Evolutionary conservation across 1,140 invertebrate species (phyloP), one percentile per base, ranked within the genome.

Genomic region (Trachelipus rathkii): DNA sequence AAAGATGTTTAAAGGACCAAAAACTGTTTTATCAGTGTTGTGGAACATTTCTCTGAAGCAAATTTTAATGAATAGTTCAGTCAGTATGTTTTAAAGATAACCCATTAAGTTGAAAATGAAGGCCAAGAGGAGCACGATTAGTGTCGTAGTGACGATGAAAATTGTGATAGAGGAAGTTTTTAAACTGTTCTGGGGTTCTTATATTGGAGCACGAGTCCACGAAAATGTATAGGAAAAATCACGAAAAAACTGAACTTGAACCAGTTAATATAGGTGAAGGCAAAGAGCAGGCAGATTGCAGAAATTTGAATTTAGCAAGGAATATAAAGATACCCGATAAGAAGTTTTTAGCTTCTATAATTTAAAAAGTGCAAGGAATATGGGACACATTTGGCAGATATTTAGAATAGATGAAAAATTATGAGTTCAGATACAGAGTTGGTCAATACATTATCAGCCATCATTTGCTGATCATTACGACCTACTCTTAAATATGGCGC

Each of bases 51-150:
- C n/a, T n/a, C n/a, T n/a, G n/a, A n/a, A n/a, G n/a, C n/a, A n/a
- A n/a, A n/a, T n/a, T n/a, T n/a, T n/a, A n/a, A n/a, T n/a, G n/a
- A n/a, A n/a, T n/a, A n/a, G n/a, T n/a, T n/a, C n/a, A n/a, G n/a
- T n/a, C n/a, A n/a, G n/a, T n/a, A n/a, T n/a, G n/a, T n/a, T n/a
- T n/a, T n/a, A n/a, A n/a, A n/a, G n/a, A n/a, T n/a, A n/a, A n/a
- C n/a, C n/a, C n/a, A n/a, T n/a, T n/a, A n/a, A n/a, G n/a, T 83
- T 96, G 94, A 91, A 97, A 95, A 84, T 96, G 92, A 44, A 97
- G 90, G 84, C 95, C 95, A n/a, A 97, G 87, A 13, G 95, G 95
- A 19, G 95, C 95, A 78, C 94, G 89, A 89, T 97, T 97, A 85
- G 89, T 95, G 83, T 89, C 91, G 89, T 94, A 95, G 86, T 97